Conservation (phyloP, 37 sponge, comb jelly and placozoan genomes). For the Tethya wilhelma region DNA sequence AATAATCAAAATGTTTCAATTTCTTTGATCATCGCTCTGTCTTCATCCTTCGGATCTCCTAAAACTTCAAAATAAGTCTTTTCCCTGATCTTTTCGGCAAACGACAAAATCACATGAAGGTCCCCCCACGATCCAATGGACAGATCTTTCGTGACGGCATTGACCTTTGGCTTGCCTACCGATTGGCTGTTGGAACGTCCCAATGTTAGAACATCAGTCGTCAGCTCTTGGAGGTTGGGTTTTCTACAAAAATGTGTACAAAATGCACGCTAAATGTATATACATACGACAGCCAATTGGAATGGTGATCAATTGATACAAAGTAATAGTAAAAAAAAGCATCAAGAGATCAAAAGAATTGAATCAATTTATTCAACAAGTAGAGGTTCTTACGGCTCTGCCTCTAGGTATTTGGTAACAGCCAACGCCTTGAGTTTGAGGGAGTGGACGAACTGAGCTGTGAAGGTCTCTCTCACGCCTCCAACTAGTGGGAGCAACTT, state of each 20-base stretch:
- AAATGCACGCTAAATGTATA: not conserved
- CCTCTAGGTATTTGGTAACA: conserved; percentile 66
- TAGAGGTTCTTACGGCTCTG: conserved; percentile 61
- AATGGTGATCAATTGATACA: too few relatives aligned
- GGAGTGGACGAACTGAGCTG: conserved; percentile 42
- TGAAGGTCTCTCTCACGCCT: conserved; percentile 65
- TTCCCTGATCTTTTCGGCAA: conserved; percentile 73
- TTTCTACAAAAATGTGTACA: conserved; percentile 1
- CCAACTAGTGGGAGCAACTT: conserved; percentile 13
- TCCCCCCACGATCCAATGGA: conserved; percentile 41
- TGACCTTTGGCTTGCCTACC: not conserved
- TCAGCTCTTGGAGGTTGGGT: conserved; percentile 2
- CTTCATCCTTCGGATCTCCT: conserved; percentile 41
- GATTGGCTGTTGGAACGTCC: not conserved
- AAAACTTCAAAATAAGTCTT: conserved; percentile 55
- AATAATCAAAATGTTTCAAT: conserved; percentile 40
- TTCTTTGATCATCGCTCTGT: conserved; percentile 30
- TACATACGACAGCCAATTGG: too few relatives aligned
- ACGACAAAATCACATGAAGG: conserved; percentile 43
- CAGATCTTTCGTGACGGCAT: conserved; percentile 39
- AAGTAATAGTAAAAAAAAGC: not conserved
- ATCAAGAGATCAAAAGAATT: not conserved
- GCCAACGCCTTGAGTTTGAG: conserved; percentile 74
- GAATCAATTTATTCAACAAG: not conserved
- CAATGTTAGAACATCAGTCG: conserved; percentile 17